Evolutionary conservation across 2,113 vertebrate species (phyloP).

Genomic region (Syngnathus typhle): DNA sequence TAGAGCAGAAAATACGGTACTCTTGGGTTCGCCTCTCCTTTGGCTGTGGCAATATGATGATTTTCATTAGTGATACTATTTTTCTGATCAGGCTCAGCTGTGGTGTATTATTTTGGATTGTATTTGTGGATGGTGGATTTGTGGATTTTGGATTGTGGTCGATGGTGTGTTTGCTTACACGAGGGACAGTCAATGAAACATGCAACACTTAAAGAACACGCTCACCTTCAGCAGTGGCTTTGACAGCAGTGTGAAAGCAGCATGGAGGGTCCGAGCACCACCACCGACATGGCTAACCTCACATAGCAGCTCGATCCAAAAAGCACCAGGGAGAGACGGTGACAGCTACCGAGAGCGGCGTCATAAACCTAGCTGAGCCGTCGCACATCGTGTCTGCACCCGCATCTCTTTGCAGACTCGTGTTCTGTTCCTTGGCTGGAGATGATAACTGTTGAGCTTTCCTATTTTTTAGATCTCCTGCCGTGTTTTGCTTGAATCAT

Average conservation of each 20-base stretch:
- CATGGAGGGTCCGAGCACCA: background rate
- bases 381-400: background rate
- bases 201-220: background rate
- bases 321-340: background rate
- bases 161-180: no score
- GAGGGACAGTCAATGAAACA: background rate
- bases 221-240: background rate
- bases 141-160: no score
- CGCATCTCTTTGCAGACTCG: background rate
- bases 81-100: conserved; percentile 3
- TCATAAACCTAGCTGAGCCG: background rate
- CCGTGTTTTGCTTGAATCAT: background rate
- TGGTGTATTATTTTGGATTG: conserved; percentile 22
- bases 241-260: background rate
- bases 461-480: background rate
- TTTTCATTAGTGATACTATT: conserved; percentile 29
- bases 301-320: background rate
- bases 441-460: background rate
- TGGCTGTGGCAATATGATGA: conserved; percentile 17
- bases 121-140: background rate
- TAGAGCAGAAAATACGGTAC: background rate
- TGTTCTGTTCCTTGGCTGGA: background rate
- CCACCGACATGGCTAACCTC: background rate
- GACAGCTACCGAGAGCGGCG: background rate
- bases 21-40: conserved; percentile 13